phyloP scores from a whole-genome alignment of 2,113 vertebrate genomes.

The Misgurnus mizolepis region DNA sequence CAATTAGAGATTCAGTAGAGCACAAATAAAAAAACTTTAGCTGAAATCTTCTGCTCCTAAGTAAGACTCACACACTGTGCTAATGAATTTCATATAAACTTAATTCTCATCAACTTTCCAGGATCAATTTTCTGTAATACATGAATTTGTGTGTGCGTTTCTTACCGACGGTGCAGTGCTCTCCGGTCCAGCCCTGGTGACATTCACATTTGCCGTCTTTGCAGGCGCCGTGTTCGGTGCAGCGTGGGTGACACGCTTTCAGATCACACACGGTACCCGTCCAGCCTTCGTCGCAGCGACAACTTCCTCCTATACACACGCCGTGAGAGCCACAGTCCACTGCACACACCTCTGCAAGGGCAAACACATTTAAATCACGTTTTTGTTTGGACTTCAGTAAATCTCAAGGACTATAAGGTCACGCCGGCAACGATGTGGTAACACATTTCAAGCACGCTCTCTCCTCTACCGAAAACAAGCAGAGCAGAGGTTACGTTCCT shows the following conservation, averaged over 20 bases:
- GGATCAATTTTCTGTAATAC: background rate
- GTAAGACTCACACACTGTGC: too few species aligned
- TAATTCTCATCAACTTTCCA: too few species aligned
- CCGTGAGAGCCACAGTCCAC: slow-evolving; percentile 89
- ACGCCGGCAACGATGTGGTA: background rate
- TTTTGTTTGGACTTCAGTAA: background rate
- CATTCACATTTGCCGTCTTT: slow-evolving; percentile 98
- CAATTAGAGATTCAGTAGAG: too few species aligned
- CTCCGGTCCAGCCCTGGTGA: slow-evolving; percentile 97
- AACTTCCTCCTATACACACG: slow-evolving; percentile 86
- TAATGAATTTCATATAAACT: too few species aligned
- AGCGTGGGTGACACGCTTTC: slow-evolving; percentile 92
- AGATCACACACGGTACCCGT: slow-evolving; percentile 87
- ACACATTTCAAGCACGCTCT: slow-evolving; percentile 8
- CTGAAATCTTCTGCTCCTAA: too few species aligned
- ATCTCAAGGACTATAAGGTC: background rate
- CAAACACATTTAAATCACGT: slow-evolving; percentile 2
- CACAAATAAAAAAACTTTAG: too few species aligned
- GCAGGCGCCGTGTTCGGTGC: slow-evolving; percentile 92
- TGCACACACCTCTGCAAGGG: slow-evolving; percentile 82
- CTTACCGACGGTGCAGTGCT: slow-evolving; percentile 98
- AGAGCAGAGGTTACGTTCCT: slow-evolving; percentile 47
- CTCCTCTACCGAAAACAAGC: slow-evolving; percentile 38
- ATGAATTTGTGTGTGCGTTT: slow-evolving; percentile 13
- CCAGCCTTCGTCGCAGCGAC: slow-evolving; percentile 97